Evolutionary conservation across 1,140 invertebrate species (phyloP), one percentile per base, ranked within the genome.

Genomic region (Magallana angulata): DNA sequence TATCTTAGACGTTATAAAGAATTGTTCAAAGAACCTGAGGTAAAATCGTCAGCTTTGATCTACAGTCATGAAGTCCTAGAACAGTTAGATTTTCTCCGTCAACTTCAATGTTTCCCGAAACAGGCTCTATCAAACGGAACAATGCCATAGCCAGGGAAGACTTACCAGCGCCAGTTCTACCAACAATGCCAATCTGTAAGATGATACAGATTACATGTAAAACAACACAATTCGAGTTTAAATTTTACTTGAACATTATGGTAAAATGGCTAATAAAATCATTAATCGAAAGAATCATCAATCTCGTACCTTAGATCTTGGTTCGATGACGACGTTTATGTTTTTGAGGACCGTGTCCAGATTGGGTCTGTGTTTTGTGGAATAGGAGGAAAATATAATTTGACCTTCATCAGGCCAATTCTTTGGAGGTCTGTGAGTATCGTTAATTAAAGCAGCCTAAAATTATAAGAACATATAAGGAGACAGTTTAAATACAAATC

Each of bases 81-180:
- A 62, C 57, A 12, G 60, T 86, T 18, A 91, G 87, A 93, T 99
- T 96, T 16, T 98, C 93, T 68, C 96, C 97, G 95, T 99, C 99
- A 88, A 99, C 98, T 24, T 96, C 92, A 89, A 99, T 99, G 81
- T 95, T 95, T 9, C 98, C 98, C 87, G 96, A 95, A 82, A 97
- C 96, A 7, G 95, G 88, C 91, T 96, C 96, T 82, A 96, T 93
- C 24, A 96, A 91, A 84, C 96, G 91, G 89, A 96, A 96, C 11
- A 96, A 87, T 1, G 95, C 94, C n/a, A 96, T 90, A 1, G 95
- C 94, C 11, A 96, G 86, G 7, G 95, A 95, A 14, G 94, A 95
- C 88, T 96, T 96, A 14, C 96, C 96, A 80, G 95, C 95, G 76
- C 95, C 96, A 6, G 96, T 96, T 89, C 96, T 89, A 36, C 96